Evolutionary conservation across 2,888 invertebrate genomes (phyloP), one percentile per base, ranked within the genome.

Genomic region (Auanema sp.): DNA sequence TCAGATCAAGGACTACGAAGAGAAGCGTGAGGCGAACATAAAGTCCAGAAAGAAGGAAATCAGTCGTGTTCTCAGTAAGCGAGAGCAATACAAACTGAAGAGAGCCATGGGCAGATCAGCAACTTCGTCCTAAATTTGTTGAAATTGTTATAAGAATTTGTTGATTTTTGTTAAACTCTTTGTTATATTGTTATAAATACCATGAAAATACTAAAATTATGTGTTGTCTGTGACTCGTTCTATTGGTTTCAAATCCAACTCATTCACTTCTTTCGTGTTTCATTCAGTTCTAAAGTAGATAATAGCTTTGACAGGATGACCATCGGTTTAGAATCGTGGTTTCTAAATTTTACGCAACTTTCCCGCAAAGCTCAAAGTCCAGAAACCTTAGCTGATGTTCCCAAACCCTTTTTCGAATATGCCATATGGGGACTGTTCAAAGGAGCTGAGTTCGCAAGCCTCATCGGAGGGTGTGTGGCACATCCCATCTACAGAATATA

Each of bases 401-500:
- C 77, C 2, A 33, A 69, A 3, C 80, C 80, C 1, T 63, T 66
- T 53, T 40, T 73, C 14, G 80, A 80, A 60, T 76, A 78, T 53
- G 69, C 78, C 6, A 75, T 80, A 56, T 78, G 73, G 49, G 72
- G 72, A 10, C 67, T 76, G 6, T 75, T 78, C 58, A 80, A 80
- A 62, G 72, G 75, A 6, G 76, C 68, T 1, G 77, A 80, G 58
- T n/a, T 67, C 24, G 71, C 69, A 43, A 71, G 79, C 44, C 65
- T 80, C 18, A n/a, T 80, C 49, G 79, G 80, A 77, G 81, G 81
- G 24, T 55, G 70, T 4, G 54, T 81, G 6, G 76, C 71, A 8
- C 81, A 79, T 64, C 81, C 81, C 4, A 56, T 78, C 53, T 81
- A 81, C 51, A 71, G 80, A 16, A 66, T 69, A 60, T 75, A 78